These are phyloP conservation scores for Theristicus caerulescens DNA, from an alignment of 2,113 vertebrate species.

Conservation along the genomic window DNA sequence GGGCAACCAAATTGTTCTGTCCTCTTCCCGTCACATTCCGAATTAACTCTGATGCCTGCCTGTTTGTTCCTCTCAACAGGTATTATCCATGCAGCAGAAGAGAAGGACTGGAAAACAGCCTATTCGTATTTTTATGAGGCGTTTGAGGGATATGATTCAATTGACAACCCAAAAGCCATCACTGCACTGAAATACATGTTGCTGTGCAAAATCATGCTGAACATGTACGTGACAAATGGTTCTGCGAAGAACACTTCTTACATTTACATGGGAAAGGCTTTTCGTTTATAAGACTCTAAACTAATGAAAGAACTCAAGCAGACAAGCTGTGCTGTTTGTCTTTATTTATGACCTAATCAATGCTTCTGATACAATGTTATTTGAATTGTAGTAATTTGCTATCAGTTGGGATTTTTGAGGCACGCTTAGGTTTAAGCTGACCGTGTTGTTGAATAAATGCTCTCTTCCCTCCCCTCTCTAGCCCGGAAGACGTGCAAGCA, in stretches of 20 bases:
- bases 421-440: not conserved
- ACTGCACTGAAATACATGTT: constrained; percentile 99
- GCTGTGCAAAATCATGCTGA: constrained; percentile 99
- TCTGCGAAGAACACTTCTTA: not conserved
- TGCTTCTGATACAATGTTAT: not conserved
- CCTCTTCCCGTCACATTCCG: not conserved
- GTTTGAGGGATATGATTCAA: constrained; percentile 97
- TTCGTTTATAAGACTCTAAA: not conserved
- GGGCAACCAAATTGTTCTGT: not conserved
- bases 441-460: not conserved
- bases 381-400: not conserved
- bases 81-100: constrained; percentile 97
- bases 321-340: not conserved
- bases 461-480: constrained; percentile 48
- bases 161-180: constrained; percentile 94
- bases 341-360: not conserved
- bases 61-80: constrained; percentile 72
- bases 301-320: not conserved
- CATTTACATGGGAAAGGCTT: not conserved
- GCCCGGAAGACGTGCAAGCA: constrained; percentile 95
- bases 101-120: constrained; percentile 99
- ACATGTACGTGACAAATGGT: constrained; percentile 79
- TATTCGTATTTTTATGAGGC: constrained; percentile 99
- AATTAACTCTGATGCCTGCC: not conserved
- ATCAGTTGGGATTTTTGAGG: not conserved